These are phyloP conservation scores for Eugnorisma glareosa DNA, from an alignment of 2,888 invertebrate species.

Conservation along the genomic window DNA sequence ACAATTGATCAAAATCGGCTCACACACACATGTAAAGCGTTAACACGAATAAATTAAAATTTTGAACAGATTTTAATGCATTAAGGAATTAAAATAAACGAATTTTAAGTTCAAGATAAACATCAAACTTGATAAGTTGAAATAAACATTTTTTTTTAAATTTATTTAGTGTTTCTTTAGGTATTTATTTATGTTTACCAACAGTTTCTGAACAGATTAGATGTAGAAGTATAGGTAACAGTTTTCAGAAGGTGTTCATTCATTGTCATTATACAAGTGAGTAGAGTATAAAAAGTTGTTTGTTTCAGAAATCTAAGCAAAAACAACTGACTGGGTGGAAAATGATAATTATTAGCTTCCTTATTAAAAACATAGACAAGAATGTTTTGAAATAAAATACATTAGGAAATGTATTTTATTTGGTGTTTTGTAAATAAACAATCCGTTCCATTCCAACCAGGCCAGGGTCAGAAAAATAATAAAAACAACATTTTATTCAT, in stretches of 20 bases:
- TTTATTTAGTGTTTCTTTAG: not conserved
- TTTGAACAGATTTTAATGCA: not conserved
- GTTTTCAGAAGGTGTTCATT: not conserved
- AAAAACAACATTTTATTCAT: not conserved
- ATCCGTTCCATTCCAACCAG: too few relatives aligned
- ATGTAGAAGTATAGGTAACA: not conserved
- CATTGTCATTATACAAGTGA: not conserved
- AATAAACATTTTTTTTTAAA: not conserved
- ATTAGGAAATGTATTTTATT: too few relatives aligned
- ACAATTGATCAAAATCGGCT: not conserved
- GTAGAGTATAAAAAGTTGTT: constrained; percentile 39
- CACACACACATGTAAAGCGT: not conserved
- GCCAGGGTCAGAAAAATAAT: too few relatives aligned
- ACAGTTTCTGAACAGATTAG: not conserved
- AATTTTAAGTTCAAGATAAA: not conserved
- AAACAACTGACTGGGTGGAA: constrained; percentile 4
- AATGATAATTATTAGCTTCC: constrained; percentile 17
- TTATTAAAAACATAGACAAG: constrained; percentile 1
- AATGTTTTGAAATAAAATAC: too few relatives aligned
- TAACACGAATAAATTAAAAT: not conserved
- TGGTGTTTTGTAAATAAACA: too few relatives aligned
- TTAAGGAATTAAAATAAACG: not conserved
- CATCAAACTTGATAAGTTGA: constrained; percentile 1
- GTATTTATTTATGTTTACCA: not conserved
- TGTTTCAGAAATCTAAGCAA: constrained; percentile 3